Conservation (phyloP, 2,113 vertebrate genomes). For the Fregetta grallaria region DNA sequence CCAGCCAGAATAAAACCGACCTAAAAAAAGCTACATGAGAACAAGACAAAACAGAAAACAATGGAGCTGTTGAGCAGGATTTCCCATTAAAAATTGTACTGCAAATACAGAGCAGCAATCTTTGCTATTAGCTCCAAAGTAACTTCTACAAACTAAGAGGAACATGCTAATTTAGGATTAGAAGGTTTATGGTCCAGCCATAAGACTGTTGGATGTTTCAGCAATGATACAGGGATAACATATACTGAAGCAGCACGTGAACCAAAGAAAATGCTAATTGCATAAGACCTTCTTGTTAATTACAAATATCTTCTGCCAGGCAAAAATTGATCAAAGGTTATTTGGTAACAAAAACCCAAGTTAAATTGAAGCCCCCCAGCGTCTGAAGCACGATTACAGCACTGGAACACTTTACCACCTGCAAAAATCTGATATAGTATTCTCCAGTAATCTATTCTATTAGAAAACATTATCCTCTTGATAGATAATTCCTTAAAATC, state of each 20-base stretch:
- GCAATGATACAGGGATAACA: not conserved
- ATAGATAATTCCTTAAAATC: not conserved
- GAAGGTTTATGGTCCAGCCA: not conserved
- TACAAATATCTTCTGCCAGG: not conserved
- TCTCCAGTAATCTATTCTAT: not conserved
- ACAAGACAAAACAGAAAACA: not conserved
- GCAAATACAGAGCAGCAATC: not conserved
- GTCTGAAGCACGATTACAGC: not conserved
- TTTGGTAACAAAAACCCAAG: not conserved
- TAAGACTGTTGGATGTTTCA: not conserved
- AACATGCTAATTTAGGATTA: too few species aligned
- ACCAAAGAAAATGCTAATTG: not conserved
- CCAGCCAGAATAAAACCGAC: not conserved
- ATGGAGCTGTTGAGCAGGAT: not conserved
- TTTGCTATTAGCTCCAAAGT: not conserved
- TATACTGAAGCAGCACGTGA: not conserved
- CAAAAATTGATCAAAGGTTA: not conserved
- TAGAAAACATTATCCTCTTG: not conserved
- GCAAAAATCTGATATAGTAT: not conserved
- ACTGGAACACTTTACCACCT: not conserved
- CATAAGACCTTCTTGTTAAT: not conserved
- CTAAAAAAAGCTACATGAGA: not conserved
- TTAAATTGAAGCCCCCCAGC: not conserved
- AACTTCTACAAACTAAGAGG: not conserved
- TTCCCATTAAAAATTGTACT: not conserved